These are phyloP conservation scores for Cephus pygmeus DNA, from an alignment of 2,888 invertebrate species.

Conservation along the genomic window DNA sequence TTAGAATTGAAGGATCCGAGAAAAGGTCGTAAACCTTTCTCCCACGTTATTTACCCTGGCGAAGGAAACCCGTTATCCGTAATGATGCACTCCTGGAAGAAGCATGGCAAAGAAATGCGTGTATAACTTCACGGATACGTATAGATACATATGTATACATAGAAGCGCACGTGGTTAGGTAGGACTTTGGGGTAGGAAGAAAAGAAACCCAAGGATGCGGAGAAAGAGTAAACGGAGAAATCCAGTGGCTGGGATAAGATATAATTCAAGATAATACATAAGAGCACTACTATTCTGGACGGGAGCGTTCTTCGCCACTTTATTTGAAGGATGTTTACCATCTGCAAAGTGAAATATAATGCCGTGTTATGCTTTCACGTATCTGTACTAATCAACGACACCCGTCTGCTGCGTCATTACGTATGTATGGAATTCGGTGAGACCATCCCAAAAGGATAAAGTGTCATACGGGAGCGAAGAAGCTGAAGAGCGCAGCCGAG, in stretches of 20 bases:
- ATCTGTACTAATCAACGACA: background rate
- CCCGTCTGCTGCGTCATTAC: background rate
- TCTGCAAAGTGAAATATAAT: background rate
- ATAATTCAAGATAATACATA: constrained; percentile 35
- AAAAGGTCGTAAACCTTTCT: constrained; percentile 23
- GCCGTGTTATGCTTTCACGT: background rate
- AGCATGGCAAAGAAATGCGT: constrained; percentile 5
- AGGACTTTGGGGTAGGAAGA: background rate
- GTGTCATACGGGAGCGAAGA: background rate
- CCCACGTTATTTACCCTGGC: constrained; percentile 28
- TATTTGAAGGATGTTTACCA: background rate
- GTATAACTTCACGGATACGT: background rate
- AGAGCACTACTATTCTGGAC: constrained; percentile 20
- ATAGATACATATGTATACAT: background rate
- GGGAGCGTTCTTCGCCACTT: background rate
- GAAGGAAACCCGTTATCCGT: constrained; percentile 32
- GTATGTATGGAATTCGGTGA: background rate
- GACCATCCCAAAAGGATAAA: background rate
- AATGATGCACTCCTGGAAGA: constrained; percentile 29
- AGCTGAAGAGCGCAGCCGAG: background rate
- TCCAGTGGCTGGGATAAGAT: constrained; percentile 28
- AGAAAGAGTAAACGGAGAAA: constrained; percentile 14
- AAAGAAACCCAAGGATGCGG: background rate
- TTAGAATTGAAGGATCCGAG: constrained; percentile 7
- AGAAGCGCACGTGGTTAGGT: background rate